A percentile compares a stretch with the other conserved stretches of the same genome.
These are phyloP conservation scores for Scomber scombrus DNA, from an alignment of 2,113 vertebrate genomes.

Conservation along the genomic window DNA sequence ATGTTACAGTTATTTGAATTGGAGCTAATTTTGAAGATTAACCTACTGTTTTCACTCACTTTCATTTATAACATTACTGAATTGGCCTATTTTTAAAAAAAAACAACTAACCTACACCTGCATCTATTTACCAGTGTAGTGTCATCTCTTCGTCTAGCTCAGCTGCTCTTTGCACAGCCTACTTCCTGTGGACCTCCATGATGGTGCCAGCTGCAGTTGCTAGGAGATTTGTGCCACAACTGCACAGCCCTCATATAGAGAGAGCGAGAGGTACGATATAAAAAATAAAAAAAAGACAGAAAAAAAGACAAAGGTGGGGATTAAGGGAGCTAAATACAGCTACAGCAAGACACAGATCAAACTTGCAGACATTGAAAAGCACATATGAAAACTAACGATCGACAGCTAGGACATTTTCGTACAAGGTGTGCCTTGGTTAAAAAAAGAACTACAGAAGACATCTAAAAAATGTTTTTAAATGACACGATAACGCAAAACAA, in stretches of 20 bases:
- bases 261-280: slow-evolving; percentile 39
- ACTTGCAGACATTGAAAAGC: slow-evolving; percentile 75
- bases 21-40: neutral
- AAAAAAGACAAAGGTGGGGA: slow-evolving; percentile 46
- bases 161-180: slow-evolving; percentile 1
- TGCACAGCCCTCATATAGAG: slow-evolving; percentile 34
- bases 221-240: slow-evolving; percentile 48
- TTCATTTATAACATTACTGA: neutral
- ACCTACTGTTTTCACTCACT: neutral
- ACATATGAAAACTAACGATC: slow-evolving; percentile 58
- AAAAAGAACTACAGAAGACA: slow-evolving; percentile 55
- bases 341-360: slow-evolving; percentile 73
- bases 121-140: neutral
- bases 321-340: slow-evolving; percentile 66
- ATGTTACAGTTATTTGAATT: neutral
- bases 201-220: slow-evolving; percentile 37
- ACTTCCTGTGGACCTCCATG: slow-evolving; percentile 29
- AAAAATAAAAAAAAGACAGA: slow-evolving; percentile 19
- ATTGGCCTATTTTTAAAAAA: neutral
- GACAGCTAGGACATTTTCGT: slow-evolving; percentile 60
- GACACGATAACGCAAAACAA: slow-evolving; percentile 37
- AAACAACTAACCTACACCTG: neutral
- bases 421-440: slow-evolving; percentile 50
- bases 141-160: neutral
- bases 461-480: slow-evolving; percentile 17